phyloP scores from a whole-genome alignment of 2,888 invertebrate species.

The Ophion ellenae region DNA sequence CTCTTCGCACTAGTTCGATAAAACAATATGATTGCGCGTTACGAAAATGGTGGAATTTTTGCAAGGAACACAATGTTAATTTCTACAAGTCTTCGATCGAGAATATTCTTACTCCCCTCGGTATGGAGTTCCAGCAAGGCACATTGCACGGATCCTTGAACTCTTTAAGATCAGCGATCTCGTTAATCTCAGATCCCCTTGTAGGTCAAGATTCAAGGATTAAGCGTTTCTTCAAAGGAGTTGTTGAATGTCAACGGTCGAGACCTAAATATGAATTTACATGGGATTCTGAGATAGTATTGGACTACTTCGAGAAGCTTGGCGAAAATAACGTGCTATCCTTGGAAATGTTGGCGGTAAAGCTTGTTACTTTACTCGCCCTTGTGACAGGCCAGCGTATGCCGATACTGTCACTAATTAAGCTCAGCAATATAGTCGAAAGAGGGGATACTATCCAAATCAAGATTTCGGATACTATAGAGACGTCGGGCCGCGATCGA shows the following conservation, averaged over 20 bases:
- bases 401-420: no score
- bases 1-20: constrained; percentile 34
- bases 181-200: constrained; percentile 2
- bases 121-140: background rate
- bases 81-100: constrained; percentile 29
- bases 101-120: constrained; percentile 27
- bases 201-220: constrained; percentile 4
- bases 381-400: no score
- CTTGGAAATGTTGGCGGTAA: no score
- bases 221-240: background rate
- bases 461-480: no score
- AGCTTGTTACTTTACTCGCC: no score
- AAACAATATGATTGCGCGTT: background rate
- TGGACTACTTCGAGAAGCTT: no score
- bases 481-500: no score
- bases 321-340: no score
- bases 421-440: no score
- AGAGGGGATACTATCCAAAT: no score
- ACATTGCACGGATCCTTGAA: no score
- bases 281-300: no score
- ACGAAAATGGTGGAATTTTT: constrained; percentile 40
- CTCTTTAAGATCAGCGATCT: background rate
- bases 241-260: constrained; percentile 23
- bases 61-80: background rate
- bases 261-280: background rate